These are phyloP conservation scores for Paracentrotus lividus DNA, from an alignment of 53 echinoderm and acorn worm species.

Conservation along the genomic window DNA sequence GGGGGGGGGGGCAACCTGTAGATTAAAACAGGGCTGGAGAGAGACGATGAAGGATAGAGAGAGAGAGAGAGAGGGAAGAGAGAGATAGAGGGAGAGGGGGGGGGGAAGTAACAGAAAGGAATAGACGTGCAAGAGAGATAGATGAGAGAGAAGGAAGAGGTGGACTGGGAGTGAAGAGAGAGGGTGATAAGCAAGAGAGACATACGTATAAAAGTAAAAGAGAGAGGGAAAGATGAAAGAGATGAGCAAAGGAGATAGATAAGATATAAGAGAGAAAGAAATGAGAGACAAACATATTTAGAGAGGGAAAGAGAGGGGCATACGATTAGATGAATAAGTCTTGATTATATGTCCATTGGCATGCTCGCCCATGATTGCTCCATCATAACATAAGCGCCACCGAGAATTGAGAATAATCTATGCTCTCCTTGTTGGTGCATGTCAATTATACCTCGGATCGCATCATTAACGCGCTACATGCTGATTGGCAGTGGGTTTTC, in stretches of 20 bases:
- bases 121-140: background rate
- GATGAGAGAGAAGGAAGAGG: background rate
- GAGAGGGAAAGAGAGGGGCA: background rate
- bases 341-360: constrained; percentile 10
- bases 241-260: background rate
- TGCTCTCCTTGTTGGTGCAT: constrained; percentile 35
- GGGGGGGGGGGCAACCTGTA: background rate
- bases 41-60: background rate
- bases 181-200: background rate
- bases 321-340: background rate
- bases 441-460: constrained; percentile 45
- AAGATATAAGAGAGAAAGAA: background rate
- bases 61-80: background rate
- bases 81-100: background rate
- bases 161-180: background rate
- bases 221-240: background rate
- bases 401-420: constrained; percentile 33
- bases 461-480: constrained; percentile 25
- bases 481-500: constrained; percentile 21
- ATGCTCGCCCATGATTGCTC: constrained; percentile 31
- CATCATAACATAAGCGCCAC: background rate
- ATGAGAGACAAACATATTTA: background rate
- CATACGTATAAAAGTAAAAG: background rate
- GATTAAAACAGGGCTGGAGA: background rate
- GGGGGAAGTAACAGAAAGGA: background rate